Percentiles rank a stretch among this genome's conserved stretches.
Conservation (phyloP, 2,797 vertebrate species). For the Sitta carolinensis region DNA sequence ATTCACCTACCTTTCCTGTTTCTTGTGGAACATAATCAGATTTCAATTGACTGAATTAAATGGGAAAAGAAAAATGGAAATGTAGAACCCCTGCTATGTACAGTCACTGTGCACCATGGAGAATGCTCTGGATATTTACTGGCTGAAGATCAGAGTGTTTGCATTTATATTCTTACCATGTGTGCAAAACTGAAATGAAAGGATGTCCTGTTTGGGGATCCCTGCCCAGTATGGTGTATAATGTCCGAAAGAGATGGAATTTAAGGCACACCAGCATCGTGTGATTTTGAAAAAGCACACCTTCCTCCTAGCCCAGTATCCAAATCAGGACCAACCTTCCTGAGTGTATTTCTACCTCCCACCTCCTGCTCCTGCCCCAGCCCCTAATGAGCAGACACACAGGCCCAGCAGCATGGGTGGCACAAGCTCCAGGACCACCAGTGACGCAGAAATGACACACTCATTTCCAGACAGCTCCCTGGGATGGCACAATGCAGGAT, state of each 20-base stretch:
- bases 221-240: neutral
- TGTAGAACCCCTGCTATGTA: neutral
- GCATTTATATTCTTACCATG: neutral
- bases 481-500: neutral
- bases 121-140: neutral
- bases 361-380: neutral
- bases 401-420: neutral
- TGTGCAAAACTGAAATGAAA: neutral
- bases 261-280: neutral
- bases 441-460: fast-evolving
- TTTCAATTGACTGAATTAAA: neutral
- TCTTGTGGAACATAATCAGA: neutral
- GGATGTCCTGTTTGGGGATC: neutral
- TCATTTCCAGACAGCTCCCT: neutral
- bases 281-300: neutral
- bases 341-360: neutral
- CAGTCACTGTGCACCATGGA: fast-evolving
- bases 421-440: fast-evolving
- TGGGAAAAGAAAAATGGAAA: neutral
- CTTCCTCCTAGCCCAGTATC: neutral
- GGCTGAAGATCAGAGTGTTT: neutral
- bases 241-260: neutral
- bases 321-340: neutral
- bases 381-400: fast-evolving
- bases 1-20: neutral